Evolutionary conservation across 2,113 vertebrate genomes (phyloP), one percentile per base, ranked within the genome.

Genomic region (Osmerus eperlanus): DNA sequence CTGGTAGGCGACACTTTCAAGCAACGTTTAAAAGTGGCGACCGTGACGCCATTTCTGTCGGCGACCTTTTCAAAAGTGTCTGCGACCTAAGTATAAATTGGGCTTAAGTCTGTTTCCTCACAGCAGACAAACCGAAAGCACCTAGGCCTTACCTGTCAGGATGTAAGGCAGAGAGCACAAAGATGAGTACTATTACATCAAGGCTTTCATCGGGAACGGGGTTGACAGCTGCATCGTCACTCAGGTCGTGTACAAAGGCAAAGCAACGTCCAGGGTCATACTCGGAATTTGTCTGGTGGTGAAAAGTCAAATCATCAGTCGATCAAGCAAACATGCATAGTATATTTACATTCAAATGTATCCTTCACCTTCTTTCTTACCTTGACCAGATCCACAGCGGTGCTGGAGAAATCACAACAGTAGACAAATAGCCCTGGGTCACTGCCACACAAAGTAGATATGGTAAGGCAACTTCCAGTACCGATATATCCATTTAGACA

Each of bases 401-500:
- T 91, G 63, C 89, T 91, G 79, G 97, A 97, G 90, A 99, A 99
- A 80, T 99, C 96, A 84, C 97, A 98, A 83, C 96, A 96, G 85
- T 98, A 98, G 56, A 99, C 92, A 86, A 98, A 99, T 23, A 99
- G 93, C 32, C 94, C 92, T 0, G 95, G 94, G 80, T 99, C 95
- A 88, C 97, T 99, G 92, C 66, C 91, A 77, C 47, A 56, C 23
- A 77, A 70, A 41, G 62, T 0, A 60, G 58, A 55, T 61, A 21
- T 53, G 12, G 15, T 55, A 13, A 63, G 3, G 6, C 9, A 52
- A 29, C n/a, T 47, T 11, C 8, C 41, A 47, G 41, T 47, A 47
- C 9, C 41, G 8, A 47, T 47, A 47, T 47, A 47, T 11, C 41
- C 41, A 4, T 53, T 23, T 28, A 21, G 15, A 36, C 11, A 9